Conservation (phyloP, 2,113 vertebrate species). For the Sebastes schlegelii region DNA sequence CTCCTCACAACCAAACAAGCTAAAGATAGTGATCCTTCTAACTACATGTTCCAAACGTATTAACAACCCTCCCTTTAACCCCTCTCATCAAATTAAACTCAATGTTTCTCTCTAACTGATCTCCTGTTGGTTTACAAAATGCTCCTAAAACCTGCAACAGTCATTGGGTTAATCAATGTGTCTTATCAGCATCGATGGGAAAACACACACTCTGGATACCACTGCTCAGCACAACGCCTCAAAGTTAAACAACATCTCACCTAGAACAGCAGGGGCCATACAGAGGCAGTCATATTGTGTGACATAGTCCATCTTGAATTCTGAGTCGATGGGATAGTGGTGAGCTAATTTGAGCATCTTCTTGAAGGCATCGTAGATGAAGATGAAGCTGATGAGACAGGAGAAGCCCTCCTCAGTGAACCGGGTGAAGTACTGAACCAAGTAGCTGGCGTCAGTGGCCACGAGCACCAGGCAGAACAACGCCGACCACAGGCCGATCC, state of each 20-base stretch:
- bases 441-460: slow-evolving; percentile 94
- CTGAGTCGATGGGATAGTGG: slow-evolving; percentile 93
- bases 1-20: neutral
- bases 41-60: too few species aligned
- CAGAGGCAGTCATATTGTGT: slow-evolving; percentile 93
- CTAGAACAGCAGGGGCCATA: slow-evolving; percentile 83
- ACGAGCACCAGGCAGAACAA: slow-evolving; percentile 94
- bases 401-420: slow-evolving; percentile 99
- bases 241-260: slow-evolving; percentile 77
- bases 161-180: neutral
- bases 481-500: slow-evolving; percentile 98
- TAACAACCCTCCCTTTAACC: neutral
- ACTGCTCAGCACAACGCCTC: neutral
- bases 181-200: neutral
- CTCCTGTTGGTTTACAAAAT: neutral
- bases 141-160: neutral
- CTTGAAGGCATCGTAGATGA: slow-evolving; percentile 98
- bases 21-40: neutral
- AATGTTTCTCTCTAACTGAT: neutral
- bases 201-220: neutral
- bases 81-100: neutral
- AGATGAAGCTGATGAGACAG: slow-evolving; percentile 98
- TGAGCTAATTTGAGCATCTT: slow-evolving; percentile 97
- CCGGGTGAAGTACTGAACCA: slow-evolving; percentile 98
- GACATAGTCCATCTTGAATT: slow-evolving; percentile 87